phyloP scores from a whole-genome alignment of 2,888 invertebrate genomes.

The Automeris io region DNA sequence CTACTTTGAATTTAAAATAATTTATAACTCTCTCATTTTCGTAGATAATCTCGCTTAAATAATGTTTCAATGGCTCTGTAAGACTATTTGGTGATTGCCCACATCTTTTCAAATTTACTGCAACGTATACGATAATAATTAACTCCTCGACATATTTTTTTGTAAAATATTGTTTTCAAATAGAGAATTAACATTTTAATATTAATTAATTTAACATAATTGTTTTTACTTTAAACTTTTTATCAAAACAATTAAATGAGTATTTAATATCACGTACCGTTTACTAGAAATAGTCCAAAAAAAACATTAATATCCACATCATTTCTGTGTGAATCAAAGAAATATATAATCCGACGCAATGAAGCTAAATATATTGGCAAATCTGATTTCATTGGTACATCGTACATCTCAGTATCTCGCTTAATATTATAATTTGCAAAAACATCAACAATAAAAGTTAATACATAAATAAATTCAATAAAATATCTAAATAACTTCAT shows the following conservation, averaged over 20 bases:
- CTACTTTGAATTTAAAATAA: constrained; percentile 3
- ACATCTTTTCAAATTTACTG: constrained; percentile 1
- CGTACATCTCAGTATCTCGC: background rate
- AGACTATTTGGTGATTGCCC: background rate
- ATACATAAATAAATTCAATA: background rate
- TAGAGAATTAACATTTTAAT: too few species aligned
- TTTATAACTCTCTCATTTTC: background rate
- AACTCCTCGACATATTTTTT: too few species aligned
- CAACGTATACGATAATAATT: background rate
- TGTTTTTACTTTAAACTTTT: too few species aligned
- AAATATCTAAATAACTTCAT: background rate
- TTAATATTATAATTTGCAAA: background rate
- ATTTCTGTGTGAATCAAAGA: background rate
- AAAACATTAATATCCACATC: constrained; percentile 1
- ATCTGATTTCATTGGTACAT: background rate
- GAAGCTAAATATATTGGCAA: background rate
- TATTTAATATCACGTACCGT: constrained; percentile 1
- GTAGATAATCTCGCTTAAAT: background rate
- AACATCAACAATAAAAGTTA: background rate
- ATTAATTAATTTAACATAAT: too few species aligned
- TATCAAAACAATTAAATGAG: too few species aligned
- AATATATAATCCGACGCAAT: background rate
- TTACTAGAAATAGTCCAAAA: constrained; percentile 1
- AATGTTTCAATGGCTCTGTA: constrained; percentile 1
- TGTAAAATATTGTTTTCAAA: too few species aligned